Conservation (phyloP, 2,113 vertebrate species). For the Oncorhynchus keta region DNA sequence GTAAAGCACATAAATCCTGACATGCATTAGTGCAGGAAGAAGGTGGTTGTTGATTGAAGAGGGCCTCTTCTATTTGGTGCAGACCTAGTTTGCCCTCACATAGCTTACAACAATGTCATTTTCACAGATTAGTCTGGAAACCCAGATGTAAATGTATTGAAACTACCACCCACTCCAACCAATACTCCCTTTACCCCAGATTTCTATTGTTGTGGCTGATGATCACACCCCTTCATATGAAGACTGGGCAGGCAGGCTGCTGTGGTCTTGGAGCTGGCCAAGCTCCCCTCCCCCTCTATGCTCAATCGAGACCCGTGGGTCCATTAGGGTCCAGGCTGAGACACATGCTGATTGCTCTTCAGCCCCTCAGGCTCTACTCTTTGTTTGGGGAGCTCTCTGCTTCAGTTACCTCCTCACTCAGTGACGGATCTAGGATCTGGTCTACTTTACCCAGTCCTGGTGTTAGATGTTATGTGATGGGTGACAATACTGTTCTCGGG, state of each 20-base stretch:
- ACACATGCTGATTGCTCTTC: slow-evolving; percentile 10
- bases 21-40: too few species aligned
- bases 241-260: neutral
- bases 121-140: neutral
- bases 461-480: neutral
- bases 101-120: neutral
- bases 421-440: slow-evolving; percentile 24
- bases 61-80: neutral
- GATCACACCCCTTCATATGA: neutral
- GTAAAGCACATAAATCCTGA: too few species aligned
- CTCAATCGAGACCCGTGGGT: slow-evolving; percentile 34
- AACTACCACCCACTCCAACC: neutral
- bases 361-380: slow-evolving; percentile 32
- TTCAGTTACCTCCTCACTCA: slow-evolving; percentile 53
- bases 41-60: neutral
- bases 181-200: neutral
- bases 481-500: neutral
- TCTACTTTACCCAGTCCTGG: slow-evolving; percentile 1
- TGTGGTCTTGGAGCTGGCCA: neutral
- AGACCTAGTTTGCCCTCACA: neutral
- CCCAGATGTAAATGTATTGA: neutral
- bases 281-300: slow-evolving; percentile 21
- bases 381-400: slow-evolving; percentile 35
- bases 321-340: slow-evolving; percentile 41
- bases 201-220: neutral